These are phyloP conservation scores for Apostichopus leukothele DNA, from an alignment of 53 echinoderm and acorn worm species.

Conservation along the genomic window DNA sequence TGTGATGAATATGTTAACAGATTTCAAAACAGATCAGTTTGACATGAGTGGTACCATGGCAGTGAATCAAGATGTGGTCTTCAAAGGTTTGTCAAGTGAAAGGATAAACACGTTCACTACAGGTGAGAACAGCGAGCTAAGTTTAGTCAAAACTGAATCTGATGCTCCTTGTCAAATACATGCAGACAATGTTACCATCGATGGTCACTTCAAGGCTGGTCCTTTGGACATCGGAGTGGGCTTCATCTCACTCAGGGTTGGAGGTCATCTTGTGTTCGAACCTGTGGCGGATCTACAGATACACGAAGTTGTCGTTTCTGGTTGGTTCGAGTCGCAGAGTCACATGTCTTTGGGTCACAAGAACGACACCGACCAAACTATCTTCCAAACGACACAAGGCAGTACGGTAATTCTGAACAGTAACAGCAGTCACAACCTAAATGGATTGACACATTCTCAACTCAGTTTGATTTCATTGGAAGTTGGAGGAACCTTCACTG, in stretches of 20 bases:
- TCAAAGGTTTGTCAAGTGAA: background rate
- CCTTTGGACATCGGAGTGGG: background rate
- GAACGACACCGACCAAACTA: background rate
- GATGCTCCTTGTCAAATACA: background rate
- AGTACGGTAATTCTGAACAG: background rate
- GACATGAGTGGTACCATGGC: background rate
- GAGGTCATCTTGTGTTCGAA: slow-evolving; percentile 4
- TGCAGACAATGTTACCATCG: background rate
- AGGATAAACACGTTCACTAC: background rate
- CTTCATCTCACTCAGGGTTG: background rate
- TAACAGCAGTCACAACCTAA: background rate
- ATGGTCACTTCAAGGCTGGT: background rate
- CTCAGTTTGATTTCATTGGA: no score
- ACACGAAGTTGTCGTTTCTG: slow-evolving; percentile 9
- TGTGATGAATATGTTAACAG: slow-evolving; percentile 35
- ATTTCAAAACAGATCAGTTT: slow-evolving; percentile 56
- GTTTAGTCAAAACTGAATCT: background rate
- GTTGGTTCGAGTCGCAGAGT: slow-evolving; percentile 29
- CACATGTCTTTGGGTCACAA: background rate
- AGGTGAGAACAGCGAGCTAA: background rate
- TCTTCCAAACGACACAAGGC: background rate
- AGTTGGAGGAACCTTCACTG: background rate
- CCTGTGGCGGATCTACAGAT: slow-evolving; percentile 32
- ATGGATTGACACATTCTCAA: no score
- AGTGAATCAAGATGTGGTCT: background rate